Conservation (phyloP, 2,113 vertebrate genomes). For the Rhagologus leucostigma region DNA sequence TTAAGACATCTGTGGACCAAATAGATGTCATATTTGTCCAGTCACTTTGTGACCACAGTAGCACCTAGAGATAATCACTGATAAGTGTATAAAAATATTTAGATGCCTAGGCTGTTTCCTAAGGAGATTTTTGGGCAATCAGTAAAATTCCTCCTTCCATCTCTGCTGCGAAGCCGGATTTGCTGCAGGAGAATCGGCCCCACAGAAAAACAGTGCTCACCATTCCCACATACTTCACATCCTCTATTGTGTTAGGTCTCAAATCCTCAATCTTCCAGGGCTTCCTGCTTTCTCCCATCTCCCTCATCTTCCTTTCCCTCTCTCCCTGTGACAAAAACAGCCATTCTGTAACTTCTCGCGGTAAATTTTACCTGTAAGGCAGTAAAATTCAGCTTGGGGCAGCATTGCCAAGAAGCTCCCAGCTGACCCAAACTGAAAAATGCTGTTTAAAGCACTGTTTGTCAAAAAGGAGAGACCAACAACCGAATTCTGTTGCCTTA, state of each 20-base stretch:
- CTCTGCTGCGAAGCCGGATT: rapidly evolving
- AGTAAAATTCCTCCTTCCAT: neutral
- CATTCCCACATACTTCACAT: neutral
- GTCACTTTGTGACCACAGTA: neutral
- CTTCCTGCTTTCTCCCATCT: neutral
- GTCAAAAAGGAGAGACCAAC: neutral
- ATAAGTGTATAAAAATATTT: neutral
- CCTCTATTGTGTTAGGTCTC: neutral
- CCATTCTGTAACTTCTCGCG: neutral
- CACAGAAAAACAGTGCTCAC: neutral
- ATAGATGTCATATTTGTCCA: neutral
- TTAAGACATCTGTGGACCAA: neutral
- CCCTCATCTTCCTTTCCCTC: neutral
- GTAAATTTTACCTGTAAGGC: neutral
- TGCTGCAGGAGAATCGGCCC: neutral
- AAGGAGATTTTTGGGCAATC: neutral
- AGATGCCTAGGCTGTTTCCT: neutral
- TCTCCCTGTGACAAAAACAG: neutral
- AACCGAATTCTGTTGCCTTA: neutral
- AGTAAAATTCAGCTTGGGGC: neutral
- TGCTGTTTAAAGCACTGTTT: neutral
- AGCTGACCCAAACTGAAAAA: neutral
- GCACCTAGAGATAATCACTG: neutral
- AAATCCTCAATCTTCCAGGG: neutral
- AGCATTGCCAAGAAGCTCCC: neutral